Evolutionary conservation across 2,888 invertebrate genomes (phyloP).

Genomic region (Listrodromus nycthemerus): DNA sequence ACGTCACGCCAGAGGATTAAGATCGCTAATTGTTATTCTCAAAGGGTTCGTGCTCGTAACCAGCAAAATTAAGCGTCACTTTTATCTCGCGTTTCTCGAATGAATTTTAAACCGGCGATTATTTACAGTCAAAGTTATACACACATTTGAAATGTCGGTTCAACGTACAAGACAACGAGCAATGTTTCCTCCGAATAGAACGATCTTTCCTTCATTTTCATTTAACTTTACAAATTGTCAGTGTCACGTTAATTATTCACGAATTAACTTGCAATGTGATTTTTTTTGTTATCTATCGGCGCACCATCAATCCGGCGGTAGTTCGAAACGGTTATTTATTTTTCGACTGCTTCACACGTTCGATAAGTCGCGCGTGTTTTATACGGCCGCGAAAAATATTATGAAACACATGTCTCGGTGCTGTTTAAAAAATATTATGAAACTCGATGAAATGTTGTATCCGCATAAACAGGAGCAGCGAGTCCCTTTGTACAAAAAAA

Average conservation of each 20-base stretch:
- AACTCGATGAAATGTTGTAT: no score
- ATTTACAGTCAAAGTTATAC: neutral
- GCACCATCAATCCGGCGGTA: constrained; percentile 55
- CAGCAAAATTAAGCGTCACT: constrained; percentile 80
- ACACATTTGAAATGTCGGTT: neutral
- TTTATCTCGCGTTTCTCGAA: constrained; percentile 31
- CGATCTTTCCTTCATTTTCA: neutral
- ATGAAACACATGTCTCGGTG: no score
- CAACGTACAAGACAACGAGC: neutral
- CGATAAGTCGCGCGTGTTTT: constrained; percentile 28
- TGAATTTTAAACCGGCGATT: constrained; percentile 9
- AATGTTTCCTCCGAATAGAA: no score
- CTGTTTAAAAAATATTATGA: no score
- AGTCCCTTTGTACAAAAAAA: no score
- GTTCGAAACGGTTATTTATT: constrained; percentile 41
- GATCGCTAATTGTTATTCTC: constrained; percentile 82
- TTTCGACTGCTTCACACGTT: constrained; percentile 2
- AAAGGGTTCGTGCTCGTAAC: constrained; percentile 73
- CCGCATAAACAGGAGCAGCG: no score
- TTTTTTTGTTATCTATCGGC: neutral
- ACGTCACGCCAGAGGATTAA: constrained; percentile 76
- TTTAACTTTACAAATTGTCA: no score
- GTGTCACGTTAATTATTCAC: no score
- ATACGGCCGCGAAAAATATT: constrained; percentile 39
- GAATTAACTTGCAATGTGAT: no score